Percentiles rank a stretch among this genome's conserved stretches.
Evolutionary conservation across 1,140 invertebrate genomes (phyloP).

Genomic region (Leptinotarsa undecemlineata): DNA sequence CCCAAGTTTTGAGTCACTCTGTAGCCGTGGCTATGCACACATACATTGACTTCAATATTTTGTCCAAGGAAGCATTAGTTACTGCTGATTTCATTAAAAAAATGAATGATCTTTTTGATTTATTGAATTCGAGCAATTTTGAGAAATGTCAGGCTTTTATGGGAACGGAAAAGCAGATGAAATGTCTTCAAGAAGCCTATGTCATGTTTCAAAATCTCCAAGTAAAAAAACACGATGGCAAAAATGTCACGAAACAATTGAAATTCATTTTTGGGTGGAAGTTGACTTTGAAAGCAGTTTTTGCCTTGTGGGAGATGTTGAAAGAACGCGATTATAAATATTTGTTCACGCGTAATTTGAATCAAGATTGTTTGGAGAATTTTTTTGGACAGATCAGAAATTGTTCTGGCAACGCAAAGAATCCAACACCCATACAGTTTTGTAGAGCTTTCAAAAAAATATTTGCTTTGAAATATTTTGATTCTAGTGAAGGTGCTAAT

Average conservation of each 20-base stretch:
- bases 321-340: conserved; percentile 7
- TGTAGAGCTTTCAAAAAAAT: background rate
- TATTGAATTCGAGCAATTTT: conserved; percentile 12
- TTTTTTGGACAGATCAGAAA: conserved; percentile 20
- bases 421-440: conserved; percentile 24
- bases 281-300: conserved; percentile 18
- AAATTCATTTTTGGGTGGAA: conserved; percentile 26
- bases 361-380: conserved; percentile 22
- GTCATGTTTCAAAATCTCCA: background rate
- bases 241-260: conserved; percentile 16
- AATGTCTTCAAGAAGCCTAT: background rate
- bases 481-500: conserved; percentile 1
- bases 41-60: background rate
- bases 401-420: background rate
- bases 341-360: conserved; percentile 6
- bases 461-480: conserved; percentile 22
- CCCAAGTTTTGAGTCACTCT: background rate
- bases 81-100: background rate
- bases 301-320: conserved; percentile 25
- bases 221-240: background rate
- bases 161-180: background rate
- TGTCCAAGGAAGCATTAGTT: background rate
- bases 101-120: background rate
- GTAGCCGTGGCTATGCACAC: background rate
- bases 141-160: conserved; percentile 11